Conservation (phyloP, 2,113 vertebrate species). For the Genyomyrus donnyi region DNA sequence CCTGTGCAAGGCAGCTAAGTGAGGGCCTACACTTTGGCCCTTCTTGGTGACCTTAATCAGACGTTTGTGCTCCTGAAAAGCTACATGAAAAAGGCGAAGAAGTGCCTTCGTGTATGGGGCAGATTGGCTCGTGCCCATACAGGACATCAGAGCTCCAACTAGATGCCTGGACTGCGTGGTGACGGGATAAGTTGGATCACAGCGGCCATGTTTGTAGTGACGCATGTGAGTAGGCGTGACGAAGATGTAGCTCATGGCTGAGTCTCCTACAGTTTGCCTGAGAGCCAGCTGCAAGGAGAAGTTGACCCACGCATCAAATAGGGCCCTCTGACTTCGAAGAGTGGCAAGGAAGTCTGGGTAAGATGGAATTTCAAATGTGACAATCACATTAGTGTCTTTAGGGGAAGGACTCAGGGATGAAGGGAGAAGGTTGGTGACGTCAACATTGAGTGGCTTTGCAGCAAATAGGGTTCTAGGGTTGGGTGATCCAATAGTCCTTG, state of each 20-base stretch:
- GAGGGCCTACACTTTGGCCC: constrained; percentile 60
- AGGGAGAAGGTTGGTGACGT: constrained; percentile 7
- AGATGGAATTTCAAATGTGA: constrained; percentile 58
- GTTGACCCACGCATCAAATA: constrained; percentile 67
- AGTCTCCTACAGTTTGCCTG: constrained; percentile 54
- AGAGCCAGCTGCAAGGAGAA: constrained; percentile 66
- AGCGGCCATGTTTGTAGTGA: constrained; percentile 68
- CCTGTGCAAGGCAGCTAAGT: constrained; percentile 55
- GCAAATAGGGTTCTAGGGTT: constrained; percentile 25
- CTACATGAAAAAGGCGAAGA: constrained; percentile 53
- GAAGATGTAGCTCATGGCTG: constrained; percentile 49
- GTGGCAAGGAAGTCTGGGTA: constrained; percentile 61
- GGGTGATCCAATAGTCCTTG: constrained; percentile 27
- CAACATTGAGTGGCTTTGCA: constrained; percentile 36
- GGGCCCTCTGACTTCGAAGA: constrained; percentile 54
- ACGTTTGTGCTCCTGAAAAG: constrained; percentile 59
- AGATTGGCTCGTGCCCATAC: constrained; percentile 39
- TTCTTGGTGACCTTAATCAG: constrained; percentile 61
- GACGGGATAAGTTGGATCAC: constrained; percentile 65
- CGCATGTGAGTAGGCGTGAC: constrained; percentile 70
- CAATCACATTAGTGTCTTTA: constrained; percentile 42
- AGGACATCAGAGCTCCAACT: constrained; percentile 36
- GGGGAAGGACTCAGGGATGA: constrained; percentile 25
- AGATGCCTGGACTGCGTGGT: constrained; percentile 51
- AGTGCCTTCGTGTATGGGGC: constrained; percentile 40